These are phyloP conservation scores for Brachyistius frenatus DNA, from an alignment of 2,113 vertebrate genomes.

Conservation along the genomic window DNA sequence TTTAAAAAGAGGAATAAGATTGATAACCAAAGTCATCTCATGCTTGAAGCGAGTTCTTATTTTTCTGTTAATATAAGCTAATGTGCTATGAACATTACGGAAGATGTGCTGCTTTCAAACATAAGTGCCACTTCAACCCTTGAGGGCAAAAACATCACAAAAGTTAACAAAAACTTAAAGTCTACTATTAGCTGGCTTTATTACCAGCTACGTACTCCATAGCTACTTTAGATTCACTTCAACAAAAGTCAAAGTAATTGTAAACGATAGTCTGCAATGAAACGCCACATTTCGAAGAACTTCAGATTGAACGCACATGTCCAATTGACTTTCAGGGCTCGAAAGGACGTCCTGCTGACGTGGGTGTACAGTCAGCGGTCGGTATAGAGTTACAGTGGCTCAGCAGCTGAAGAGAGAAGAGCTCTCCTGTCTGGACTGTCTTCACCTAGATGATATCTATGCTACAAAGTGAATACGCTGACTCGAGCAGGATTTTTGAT, in stretches of 20 bases:
- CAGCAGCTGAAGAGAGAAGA: constrained; percentile 18
- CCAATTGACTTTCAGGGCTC: neutral
- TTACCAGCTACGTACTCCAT: constrained; percentile 20
- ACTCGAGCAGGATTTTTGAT: neutral
- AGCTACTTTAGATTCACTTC: constrained; percentile 9
- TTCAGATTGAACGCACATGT: constrained; percentile 6
- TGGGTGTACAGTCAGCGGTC: neutral
- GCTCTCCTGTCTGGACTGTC: constrained; percentile 15
- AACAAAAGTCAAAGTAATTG: neutral
- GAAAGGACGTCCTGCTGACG: constrained; percentile 9
- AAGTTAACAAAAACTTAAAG: neutral
- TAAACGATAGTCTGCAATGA: neutral
- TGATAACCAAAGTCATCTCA: neutral
- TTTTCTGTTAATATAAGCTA: neutral
- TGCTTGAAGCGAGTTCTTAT: neutral
- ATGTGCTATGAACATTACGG: neutral
- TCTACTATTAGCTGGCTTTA: constrained; percentile 36
- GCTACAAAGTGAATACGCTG: neutral
- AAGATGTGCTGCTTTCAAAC: neutral
- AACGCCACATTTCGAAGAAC: neutral
- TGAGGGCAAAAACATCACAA: constrained; percentile 8
- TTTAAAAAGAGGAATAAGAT: neutral
- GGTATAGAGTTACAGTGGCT: constrained; percentile 7
- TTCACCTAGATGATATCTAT: constrained; percentile 31
- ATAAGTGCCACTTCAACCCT: neutral